These are phyloP conservation scores for Malurus splendens DNA, from an alignment of 2,797 vertebrate species.

Conservation along the genomic window DNA sequence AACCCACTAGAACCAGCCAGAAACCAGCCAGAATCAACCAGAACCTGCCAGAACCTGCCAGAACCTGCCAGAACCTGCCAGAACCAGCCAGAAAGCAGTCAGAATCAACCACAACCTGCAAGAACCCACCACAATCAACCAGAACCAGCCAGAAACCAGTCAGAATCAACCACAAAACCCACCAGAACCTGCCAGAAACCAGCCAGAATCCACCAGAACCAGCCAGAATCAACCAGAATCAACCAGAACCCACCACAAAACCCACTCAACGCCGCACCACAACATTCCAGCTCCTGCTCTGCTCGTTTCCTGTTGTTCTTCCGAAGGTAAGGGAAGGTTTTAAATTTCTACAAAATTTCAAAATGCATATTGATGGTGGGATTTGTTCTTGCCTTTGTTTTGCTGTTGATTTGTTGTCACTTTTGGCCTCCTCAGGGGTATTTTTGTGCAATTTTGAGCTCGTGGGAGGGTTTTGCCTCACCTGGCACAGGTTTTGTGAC, in stretches of 20 bases:
- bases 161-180: too few relatives aligned
- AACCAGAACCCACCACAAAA: too few relatives aligned
- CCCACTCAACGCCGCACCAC: too few relatives aligned
- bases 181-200: too few relatives aligned
- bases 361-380: fast-evolving
- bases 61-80: too few relatives aligned
- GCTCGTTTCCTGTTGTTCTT: fast-evolving
- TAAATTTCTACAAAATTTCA: fast-evolving
- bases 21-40: too few relatives aligned
- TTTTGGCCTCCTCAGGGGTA: fast-evolving
- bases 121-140: too few relatives aligned
- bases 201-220: neutral
- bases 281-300: fast-evolving
- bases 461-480: fast-evolving
- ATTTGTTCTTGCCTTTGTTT: fast-evolving
- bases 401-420: fast-evolving
- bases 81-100: too few relatives aligned
- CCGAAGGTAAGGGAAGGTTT: neutral
- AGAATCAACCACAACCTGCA: too few relatives aligned
- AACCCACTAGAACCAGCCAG: neutral
- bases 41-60: too few relatives aligned
- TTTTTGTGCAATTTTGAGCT: fast-evolving
- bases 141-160: too few relatives aligned
- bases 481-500: fast-evolving
- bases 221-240: too few relatives aligned